A percentile compares a stretch with the other conserved stretches of the same genome.
Evolutionary conservation across 2,797 vertebrate genomes (phyloP).

Genomic region (Clarias laeviceps): DNA sequence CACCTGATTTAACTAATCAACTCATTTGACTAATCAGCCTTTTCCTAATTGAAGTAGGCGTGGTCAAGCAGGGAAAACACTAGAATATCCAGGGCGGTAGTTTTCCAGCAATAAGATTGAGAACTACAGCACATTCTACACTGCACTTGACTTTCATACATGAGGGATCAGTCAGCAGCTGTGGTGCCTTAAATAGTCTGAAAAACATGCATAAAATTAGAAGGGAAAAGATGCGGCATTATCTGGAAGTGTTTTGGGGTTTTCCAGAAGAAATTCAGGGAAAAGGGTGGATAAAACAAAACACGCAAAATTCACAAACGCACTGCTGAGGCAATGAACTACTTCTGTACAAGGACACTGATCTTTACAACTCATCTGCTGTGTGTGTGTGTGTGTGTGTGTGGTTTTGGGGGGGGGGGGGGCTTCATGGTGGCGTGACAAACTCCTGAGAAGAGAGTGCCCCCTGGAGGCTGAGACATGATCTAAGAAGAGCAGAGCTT

Average conservation of each 20-base stretch:
- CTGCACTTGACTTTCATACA: neutral
- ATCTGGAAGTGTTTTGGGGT: slow-evolving; percentile 61
- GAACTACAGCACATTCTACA: neutral
- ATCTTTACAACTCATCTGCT: neutral
- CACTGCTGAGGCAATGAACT: neutral
- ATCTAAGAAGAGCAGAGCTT: no score
- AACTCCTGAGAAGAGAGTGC: slow-evolving; percentile 13
- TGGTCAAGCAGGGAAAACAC: no score
- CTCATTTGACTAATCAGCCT: no score
- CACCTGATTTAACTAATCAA: no score
- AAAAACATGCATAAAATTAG: neutral
- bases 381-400: no score
- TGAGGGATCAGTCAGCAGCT: neutral
- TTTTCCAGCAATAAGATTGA: no score
- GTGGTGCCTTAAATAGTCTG: neutral
- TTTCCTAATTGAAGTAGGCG: no score
- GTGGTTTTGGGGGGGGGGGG: no score
- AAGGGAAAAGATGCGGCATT: slow-evolving; percentile 39
- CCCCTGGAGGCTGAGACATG: slow-evolving; percentile 33
- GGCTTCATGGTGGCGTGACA: neutral
- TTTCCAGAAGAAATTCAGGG: neutral
- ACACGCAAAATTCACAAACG: neutral
- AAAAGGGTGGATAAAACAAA: slow-evolving; percentile 21
- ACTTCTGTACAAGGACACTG: neutral
- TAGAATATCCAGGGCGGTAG: no score